These are phyloP conservation scores for Tapera naevia DNA, from an alignment of 2,797 vertebrate genomes.

Conservation along the genomic window DNA sequence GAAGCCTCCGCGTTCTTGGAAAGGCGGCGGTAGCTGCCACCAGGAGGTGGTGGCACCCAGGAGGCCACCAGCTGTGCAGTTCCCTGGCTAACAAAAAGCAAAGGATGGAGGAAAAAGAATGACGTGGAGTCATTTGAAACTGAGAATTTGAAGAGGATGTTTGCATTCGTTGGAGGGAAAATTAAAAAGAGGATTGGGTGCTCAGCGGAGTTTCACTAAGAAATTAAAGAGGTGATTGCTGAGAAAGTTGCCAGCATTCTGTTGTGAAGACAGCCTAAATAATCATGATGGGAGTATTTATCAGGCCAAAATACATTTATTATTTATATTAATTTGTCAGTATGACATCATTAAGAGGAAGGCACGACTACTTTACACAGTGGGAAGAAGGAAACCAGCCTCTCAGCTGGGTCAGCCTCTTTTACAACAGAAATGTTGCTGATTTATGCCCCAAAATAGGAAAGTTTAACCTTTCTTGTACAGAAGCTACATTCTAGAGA, in stretches of 20 bases:
- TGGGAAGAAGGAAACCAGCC: not conserved
- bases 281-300: not conserved
- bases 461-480: not conserved
- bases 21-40: fast-evolving
- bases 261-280: not conserved
- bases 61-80: not conserved
- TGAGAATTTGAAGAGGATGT: not conserved
- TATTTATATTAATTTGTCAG: not conserved
- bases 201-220: not conserved
- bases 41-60: not conserved
- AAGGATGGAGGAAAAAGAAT: not conserved
- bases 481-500: not conserved
- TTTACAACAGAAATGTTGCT: not conserved
- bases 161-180: too few species aligned
- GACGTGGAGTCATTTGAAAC: fast-evolving
- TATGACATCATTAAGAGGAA: not conserved
- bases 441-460: not conserved
- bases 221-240: not conserved
- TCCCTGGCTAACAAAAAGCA: not conserved
- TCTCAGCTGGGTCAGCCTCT: not conserved
- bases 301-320: not conserved
- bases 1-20: not conserved
- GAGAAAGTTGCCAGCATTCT: not conserved
- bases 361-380: not conserved
- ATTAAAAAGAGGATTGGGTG: not conserved